phyloP scores from a whole-genome alignment of 1,140 invertebrate species.

The Macrobrachium nipponense region DNA sequence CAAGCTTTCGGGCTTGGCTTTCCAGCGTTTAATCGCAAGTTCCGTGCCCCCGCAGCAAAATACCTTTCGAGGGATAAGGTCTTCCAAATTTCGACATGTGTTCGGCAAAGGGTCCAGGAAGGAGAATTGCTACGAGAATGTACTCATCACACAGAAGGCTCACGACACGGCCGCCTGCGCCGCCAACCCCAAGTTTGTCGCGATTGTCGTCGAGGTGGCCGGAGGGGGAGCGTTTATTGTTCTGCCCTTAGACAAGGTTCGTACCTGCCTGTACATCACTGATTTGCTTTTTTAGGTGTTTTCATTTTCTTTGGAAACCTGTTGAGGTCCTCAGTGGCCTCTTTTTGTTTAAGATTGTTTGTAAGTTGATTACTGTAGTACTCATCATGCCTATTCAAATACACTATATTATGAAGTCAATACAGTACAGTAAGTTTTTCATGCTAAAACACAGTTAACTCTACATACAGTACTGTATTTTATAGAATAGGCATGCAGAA shows the following conservation, averaged over 20 bases:
- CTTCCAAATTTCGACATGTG: conserved; percentile 93
- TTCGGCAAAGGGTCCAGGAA: conserved; percentile 89
- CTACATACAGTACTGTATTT: too few relatives aligned
- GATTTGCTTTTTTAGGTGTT: background rate
- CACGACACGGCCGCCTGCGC: conserved; percentile 68
- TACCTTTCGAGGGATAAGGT: conserved; percentile 82
- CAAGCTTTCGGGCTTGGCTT: background rate
- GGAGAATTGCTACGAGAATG: conserved; percentile 92
- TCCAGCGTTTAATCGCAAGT: background rate
- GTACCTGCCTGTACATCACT: conserved; percentile 65
- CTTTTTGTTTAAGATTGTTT: too few relatives aligned
- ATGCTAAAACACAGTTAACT: too few relatives aligned
- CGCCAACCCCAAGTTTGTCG: conserved; percentile 94
- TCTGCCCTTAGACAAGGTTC: conserved; percentile 87
- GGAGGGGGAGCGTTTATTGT: conserved; percentile 95
- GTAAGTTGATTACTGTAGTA: too few relatives aligned
- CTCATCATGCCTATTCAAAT: too few relatives aligned
- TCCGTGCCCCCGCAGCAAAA: conserved; percentile 25
- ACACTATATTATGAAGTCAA: too few relatives aligned
- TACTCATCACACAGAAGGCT: conserved; percentile 91
- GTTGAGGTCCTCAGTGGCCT: too few relatives aligned
- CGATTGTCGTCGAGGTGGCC: conserved; percentile 92
- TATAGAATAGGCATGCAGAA: too few relatives aligned
- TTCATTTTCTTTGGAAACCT: too few relatives aligned
- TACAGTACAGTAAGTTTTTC: too few relatives aligned